Evolutionary conservation across 2,797 vertebrate genomes (phyloP).

Genomic region (Morus bassanus): DNA sequence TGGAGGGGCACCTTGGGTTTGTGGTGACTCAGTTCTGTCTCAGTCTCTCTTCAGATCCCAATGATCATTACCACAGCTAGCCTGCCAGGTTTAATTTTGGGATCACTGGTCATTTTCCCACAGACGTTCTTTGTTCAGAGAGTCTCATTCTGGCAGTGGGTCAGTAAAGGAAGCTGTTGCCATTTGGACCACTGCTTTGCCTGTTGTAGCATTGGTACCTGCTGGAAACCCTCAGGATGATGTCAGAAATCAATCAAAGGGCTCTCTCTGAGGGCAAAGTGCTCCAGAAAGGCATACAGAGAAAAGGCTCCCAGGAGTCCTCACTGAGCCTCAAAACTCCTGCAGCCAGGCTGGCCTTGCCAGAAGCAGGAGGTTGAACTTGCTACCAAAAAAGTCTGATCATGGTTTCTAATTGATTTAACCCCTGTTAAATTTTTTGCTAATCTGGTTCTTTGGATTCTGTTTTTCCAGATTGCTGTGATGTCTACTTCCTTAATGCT

Average conservation of each 20-base stretch:
- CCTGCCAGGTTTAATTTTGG: neutral
- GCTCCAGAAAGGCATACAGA: neutral
- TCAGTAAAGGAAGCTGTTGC: neutral
- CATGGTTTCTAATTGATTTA: neutral
- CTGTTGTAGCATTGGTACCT: neutral
- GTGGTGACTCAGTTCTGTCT: neutral
- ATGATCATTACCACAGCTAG: neutral
- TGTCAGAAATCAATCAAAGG: neutral
- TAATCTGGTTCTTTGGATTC: neutral
- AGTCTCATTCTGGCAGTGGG: neutral
- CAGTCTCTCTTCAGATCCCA: neutral
- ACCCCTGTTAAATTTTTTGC: neutral
- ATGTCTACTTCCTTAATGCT: neutral
- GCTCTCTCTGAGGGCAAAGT: neutral
- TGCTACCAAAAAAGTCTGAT: neutral
- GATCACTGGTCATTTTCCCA: neutral
- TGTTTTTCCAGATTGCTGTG: neutral
- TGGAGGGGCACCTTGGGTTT: neutral
- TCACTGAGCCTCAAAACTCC: neutral
- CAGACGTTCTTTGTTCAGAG: neutral
- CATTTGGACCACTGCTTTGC: neutral
- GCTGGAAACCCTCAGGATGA: neutral
- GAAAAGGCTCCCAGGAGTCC: neutral
- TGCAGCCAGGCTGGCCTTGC: neutral
- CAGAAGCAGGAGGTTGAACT: neutral